Evolutionary conservation across 37 sponge, comb jelly and placozoan genomes (phyloP).

Genomic region (Chondrilla cf. caribensis): DNA sequence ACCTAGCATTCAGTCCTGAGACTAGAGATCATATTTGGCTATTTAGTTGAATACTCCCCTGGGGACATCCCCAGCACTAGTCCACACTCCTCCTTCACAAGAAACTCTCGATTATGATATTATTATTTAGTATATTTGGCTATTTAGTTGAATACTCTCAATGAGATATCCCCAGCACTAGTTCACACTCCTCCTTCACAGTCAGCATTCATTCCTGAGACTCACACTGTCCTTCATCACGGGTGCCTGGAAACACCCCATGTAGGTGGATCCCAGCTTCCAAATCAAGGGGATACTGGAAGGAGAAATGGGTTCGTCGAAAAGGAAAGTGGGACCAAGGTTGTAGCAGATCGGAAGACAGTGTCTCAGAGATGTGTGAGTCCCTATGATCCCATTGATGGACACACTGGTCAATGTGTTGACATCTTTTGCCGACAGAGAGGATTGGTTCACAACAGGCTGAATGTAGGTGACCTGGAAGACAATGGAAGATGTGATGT

Average conservation of each 20-base stretch:
- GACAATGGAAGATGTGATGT: not conserved
- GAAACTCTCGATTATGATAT: no score
- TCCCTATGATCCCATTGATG: conserved; percentile 72
- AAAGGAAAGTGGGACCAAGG: conserved; percentile 72
- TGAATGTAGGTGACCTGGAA: conserved; percentile 53
- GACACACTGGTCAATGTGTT: conserved; percentile 25
- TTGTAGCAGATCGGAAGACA: conserved; percentile 43
- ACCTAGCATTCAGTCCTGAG: no score
- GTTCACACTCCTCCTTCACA: no score
- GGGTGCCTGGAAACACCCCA: conserved; percentile 86
- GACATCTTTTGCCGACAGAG: not conserved
- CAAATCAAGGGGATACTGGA: conserved; percentile 36
- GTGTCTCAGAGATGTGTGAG: conserved; percentile 54
- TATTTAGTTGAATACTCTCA: no score
- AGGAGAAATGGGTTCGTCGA: conserved; percentile 68
- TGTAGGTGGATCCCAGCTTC: conserved; percentile 76
- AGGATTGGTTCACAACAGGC: not conserved
- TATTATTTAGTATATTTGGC: no score
- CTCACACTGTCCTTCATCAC: conserved; percentile 27
- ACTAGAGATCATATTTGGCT: no score
- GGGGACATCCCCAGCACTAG: no score
- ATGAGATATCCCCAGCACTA: no score
- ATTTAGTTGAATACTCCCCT: no score
- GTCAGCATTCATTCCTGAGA: no score
- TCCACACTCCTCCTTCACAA: no score